Evolutionary conservation across 2,888 invertebrate species (phyloP).

Genomic region (Panzeria rudis): DNA sequence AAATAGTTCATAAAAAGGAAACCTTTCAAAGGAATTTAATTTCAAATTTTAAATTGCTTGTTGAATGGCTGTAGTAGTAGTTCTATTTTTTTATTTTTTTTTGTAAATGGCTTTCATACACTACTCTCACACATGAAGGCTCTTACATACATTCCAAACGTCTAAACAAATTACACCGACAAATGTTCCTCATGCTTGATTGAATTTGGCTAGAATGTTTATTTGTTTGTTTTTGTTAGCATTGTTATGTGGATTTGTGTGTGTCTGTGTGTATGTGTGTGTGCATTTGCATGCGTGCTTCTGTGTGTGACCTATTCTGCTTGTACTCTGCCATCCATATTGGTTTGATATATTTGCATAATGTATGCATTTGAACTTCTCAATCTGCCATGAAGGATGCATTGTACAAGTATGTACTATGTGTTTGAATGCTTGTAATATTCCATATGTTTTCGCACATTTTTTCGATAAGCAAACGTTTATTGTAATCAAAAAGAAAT

Average conservation of each 20-base stretch:
- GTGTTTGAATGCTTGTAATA: background rate
- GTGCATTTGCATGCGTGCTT: background rate
- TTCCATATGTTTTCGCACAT: too few species aligned
- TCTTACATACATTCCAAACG: background rate
- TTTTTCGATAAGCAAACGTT: too few species aligned
- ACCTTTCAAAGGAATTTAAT: conserved; percentile 44
- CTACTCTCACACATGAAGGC: background rate
- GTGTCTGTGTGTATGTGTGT: conserved; percentile 12
- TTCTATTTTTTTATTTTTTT: background rate
- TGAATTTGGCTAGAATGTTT: conserved; percentile 42
- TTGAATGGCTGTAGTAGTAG: conserved; percentile 1
- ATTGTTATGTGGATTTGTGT: background rate
- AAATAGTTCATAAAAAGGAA: conserved; percentile 17
- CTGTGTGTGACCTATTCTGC: background rate
- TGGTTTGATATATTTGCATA: conserved; percentile 50
- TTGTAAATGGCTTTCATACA: conserved; percentile 12
- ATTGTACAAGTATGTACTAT: background rate
- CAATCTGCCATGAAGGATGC: conserved; percentile 26
- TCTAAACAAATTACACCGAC: conserved; percentile 25
- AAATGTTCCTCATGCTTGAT: conserved; percentile 60
- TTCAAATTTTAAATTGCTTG: conserved; percentile 39
- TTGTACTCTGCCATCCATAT: background rate
- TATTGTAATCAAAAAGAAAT: too few species aligned
- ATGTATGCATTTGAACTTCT: conserved; percentile 46
- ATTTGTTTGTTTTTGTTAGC: conserved; percentile 4